These are phyloP conservation scores for Amphiura filiformis DNA, from an alignment of 35 echinoderm and acorn worm genomes.

Conservation along the genomic window DNA sequence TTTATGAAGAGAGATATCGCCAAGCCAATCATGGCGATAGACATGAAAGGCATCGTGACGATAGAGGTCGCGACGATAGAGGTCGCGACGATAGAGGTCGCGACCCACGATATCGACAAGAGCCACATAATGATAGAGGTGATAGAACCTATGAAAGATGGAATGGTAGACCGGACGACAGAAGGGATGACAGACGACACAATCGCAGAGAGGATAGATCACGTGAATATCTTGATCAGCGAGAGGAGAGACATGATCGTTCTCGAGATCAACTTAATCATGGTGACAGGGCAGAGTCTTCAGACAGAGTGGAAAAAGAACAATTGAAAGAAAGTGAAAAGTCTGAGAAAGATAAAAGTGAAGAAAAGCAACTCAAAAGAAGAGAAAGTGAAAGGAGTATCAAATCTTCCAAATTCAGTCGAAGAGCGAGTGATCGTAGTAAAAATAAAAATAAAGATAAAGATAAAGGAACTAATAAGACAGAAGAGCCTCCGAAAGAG, in stretches of 20 bases:
- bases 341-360: not conserved
- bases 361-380: constrained; percentile 10
- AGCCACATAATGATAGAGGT: constrained; percentile 24
- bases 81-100: constrained; percentile 9
- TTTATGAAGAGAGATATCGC: not conserved
- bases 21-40: not conserved
- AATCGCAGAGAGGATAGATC: not conserved
- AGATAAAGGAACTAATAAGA: not conserved
- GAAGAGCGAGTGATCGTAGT: not conserved
- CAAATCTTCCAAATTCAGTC: constrained; percentile 13
- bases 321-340: constrained; percentile 11
- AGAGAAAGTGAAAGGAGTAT: constrained; percentile 12
- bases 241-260: not conserved
- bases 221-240: not conserved
- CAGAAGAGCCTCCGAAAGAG: not conserved
- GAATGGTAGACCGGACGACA: not conserved
- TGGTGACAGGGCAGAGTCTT: not conserved
- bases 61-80: constrained; percentile 18
- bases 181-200: constrained; percentile 41
- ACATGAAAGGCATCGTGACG: constrained; percentile 18
- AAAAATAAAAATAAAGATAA: constrained; percentile 25
- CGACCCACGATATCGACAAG: constrained; percentile 7
- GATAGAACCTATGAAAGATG: constrained; percentile 19
- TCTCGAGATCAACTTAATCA: not conserved
- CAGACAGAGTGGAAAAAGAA: not conserved